These are phyloP conservation scores for Sinohyriopsis cumingii DNA, from an alignment of 2,888 invertebrate species.

Conservation along the genomic window DNA sequence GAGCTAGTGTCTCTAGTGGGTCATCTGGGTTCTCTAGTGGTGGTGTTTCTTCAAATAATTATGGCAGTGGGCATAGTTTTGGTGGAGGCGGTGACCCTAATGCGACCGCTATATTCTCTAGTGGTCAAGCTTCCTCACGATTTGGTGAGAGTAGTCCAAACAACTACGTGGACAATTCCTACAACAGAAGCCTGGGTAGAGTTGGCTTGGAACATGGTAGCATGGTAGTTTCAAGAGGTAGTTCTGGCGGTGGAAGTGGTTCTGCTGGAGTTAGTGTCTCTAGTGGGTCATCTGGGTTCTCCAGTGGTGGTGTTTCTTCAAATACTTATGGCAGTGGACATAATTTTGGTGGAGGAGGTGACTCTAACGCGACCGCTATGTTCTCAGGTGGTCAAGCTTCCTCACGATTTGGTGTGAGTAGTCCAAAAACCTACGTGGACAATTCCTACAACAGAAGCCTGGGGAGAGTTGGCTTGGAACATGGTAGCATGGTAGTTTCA, in stretches of 20 bases:
- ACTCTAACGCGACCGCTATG: too few relatives aligned
- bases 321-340: not conserved
- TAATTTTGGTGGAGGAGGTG: not conserved
- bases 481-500: slow-evolving; percentile 14
- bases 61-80: not conserved
- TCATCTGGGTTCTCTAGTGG: too few relatives aligned
- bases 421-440: slow-evolving; percentile 10
- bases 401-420: too few relatives aligned
- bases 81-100: not conserved
- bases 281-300: too few relatives aligned
- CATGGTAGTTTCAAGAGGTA: slow-evolving; percentile 10
- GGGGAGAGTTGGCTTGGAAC: slow-evolving; percentile 14
- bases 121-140: too few relatives aligned
- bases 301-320: too few relatives aligned
- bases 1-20: not conserved
- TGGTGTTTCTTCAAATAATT: too few relatives aligned
- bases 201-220: slow-evolving; percentile 1
- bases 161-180: slow-evolving; percentile 1
- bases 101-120: too few relatives aligned
- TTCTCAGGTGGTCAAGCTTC: too few relatives aligned
- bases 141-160: not conserved
- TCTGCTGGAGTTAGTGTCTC: too few relatives aligned
- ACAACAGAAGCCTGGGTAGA: not conserved
- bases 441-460: slow-evolving; percentile 12
- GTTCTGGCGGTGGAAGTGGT: too few relatives aligned